Percentiles rank a stretch among this genome's conserved stretches.
phyloP scores from a whole-genome alignment of 2,797 vertebrate genomes.

The Psittacula echo region DNA sequence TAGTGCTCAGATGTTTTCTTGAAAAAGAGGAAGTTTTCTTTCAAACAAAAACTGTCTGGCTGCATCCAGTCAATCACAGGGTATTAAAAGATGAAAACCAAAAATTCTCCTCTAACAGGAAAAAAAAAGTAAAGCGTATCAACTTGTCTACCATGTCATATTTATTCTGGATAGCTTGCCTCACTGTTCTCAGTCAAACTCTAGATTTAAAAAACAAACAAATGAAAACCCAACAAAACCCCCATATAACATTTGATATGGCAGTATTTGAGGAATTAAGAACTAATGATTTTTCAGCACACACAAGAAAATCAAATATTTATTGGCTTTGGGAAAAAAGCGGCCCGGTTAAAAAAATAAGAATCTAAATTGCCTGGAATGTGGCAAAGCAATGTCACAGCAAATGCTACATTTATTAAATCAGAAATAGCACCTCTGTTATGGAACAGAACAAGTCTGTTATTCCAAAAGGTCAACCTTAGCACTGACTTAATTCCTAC shows the following conservation, averaged over 20 bases:
- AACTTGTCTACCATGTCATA: not conserved
- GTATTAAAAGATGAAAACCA: not conserved
- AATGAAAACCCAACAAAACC: rapidly evolving
- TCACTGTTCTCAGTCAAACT: not conserved
- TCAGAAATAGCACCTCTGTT: not conserved
- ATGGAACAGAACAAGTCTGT: not conserved
- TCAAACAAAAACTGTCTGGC: not conserved
- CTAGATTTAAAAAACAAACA: not conserved
- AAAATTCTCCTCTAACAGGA: not conserved
- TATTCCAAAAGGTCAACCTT: not conserved
- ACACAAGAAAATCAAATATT: not conserved
- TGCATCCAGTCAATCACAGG: not conserved
- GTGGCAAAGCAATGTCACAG: not conserved
- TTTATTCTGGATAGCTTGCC: not conserved
- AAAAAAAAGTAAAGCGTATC: not conserved
- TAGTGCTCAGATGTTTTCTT: not conserved
- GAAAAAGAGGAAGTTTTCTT: not conserved
- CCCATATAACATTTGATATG: not conserved
- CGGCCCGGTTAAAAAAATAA: not conserved
- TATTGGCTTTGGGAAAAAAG: not conserved
- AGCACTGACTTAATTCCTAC: not conserved
- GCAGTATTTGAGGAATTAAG: not conserved
- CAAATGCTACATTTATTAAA: not conserved
- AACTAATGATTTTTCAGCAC: not conserved
- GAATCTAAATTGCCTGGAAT: not conserved